Evolutionary conservation across 2,888 invertebrate species (phyloP).

Genomic region (Tenthredo livida): DNA sequence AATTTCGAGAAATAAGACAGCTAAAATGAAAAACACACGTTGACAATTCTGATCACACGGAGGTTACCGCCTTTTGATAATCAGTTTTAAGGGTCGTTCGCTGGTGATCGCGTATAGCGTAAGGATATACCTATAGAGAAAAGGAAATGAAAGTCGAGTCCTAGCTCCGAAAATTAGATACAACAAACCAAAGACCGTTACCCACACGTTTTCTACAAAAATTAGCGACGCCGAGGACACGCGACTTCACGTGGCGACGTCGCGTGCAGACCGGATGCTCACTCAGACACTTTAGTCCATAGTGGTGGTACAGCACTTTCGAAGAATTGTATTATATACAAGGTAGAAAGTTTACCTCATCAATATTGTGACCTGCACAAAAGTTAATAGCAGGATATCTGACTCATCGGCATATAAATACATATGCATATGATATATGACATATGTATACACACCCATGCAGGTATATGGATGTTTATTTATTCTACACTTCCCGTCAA

Average conservation of each 20-base stretch:
- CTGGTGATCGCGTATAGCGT: not conserved
- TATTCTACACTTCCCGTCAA: not conserved
- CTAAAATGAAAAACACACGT: no score
- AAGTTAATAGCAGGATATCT: conserved; percentile 44
- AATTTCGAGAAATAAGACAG: no score
- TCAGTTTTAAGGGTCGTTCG: not conserved
- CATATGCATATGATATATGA: not conserved
- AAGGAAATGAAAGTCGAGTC: not conserved
- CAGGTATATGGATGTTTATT: not conserved
- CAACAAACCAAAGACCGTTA: conserved; percentile 33
- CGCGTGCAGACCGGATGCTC: conserved; percentile 72
- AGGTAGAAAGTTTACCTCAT: conserved; percentile 54
- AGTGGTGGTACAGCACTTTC: conserved; percentile 49
- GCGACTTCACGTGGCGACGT: conserved; percentile 73
- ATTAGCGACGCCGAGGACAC: conserved; percentile 60
- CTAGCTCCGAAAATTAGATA: not conserved
- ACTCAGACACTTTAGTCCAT: conserved; percentile 67
- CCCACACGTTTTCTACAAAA: conserved; percentile 57
- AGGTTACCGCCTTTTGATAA: no score
- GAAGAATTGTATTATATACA: conserved; percentile 15
- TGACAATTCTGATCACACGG: no score
- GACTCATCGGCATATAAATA: conserved; percentile 29
- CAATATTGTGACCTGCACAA: conserved; percentile 59
- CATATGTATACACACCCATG: not conserved
- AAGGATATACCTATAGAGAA: not conserved